Conservation (phyloP, 2,113 vertebrate species). For the Okapia johnstoni region DNA sequence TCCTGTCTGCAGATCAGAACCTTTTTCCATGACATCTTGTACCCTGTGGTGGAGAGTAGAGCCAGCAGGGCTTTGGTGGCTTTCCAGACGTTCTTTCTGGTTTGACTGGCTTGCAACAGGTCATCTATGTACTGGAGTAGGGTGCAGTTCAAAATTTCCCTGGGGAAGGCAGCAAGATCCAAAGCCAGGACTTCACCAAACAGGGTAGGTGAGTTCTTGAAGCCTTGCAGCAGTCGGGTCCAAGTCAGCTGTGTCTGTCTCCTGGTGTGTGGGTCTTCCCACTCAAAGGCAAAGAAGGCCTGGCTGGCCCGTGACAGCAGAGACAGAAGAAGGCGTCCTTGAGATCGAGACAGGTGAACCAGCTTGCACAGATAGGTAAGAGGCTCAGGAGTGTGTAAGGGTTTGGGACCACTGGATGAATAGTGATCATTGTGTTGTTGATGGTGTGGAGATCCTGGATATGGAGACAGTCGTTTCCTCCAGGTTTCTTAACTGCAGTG, state of each 20-base stretch:
- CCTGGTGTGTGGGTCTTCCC: background rate
- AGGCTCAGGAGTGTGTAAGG: background rate
- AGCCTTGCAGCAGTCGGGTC: background rate
- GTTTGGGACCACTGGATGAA: background rate
- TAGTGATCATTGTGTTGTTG: background rate
- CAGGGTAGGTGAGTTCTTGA: background rate
- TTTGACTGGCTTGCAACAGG: background rate
- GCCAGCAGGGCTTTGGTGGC: background rate
- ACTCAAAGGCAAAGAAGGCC: background rate
- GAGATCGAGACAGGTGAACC: background rate
- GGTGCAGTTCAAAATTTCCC: background rate
- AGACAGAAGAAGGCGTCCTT: background rate
- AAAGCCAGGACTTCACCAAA: background rate
- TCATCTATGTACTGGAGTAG: background rate
- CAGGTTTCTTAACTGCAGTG: background rate
- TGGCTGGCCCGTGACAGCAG: background rate
- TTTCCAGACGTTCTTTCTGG: background rate
- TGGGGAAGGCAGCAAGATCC: background rate
- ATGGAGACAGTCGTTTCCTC: background rate
- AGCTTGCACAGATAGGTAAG: background rate
- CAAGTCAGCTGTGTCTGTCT: background rate
- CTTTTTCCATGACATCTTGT: background rate
- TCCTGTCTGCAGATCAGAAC: background rate
- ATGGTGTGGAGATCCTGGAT: background rate
- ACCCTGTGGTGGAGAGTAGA: background rate